Conservation (phyloP, 2,888 invertebrate genomes). For the Capitulum mitella region DNA sequence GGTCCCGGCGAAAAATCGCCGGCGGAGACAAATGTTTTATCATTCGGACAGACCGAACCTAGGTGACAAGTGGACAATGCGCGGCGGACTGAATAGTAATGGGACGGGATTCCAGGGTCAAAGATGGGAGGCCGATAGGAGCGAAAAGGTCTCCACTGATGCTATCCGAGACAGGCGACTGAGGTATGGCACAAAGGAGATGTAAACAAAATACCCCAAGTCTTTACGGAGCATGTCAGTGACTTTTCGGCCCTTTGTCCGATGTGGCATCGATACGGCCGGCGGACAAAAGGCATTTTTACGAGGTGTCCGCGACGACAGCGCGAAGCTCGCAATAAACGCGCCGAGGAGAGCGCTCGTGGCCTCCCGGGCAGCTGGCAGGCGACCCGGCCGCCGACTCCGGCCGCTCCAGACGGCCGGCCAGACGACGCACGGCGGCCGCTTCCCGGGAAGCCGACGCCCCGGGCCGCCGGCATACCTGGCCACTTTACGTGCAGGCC, state of each 20-base stretch:
- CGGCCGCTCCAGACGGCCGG: no score
- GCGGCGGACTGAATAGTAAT: not conserved
- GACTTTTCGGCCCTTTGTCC: not conserved
- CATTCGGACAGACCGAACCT: not conserved
- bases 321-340: not conserved
- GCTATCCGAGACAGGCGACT: not conserved
- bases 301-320: not conserved
- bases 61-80: slow-evolving; percentile 3
- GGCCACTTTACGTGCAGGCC: not conserved
- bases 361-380: not conserved
- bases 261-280: not conserved
- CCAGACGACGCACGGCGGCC: no score
- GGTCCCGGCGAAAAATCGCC: not conserved
- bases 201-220: not conserved
- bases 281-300: not conserved
- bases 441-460: no score
- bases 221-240: not conserved
- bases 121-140: not conserved
- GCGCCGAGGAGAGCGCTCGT: not conserved
- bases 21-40: not conserved
- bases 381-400: not conserved
- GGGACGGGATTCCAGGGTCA: not conserved
- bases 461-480: not conserved
- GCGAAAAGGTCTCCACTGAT: not conserved
- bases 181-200: not conserved